These are phyloP conservation scores for Troglohyphantes excavatus DNA, from an alignment of 2,888 invertebrate species.

Conservation along the genomic window DNA sequence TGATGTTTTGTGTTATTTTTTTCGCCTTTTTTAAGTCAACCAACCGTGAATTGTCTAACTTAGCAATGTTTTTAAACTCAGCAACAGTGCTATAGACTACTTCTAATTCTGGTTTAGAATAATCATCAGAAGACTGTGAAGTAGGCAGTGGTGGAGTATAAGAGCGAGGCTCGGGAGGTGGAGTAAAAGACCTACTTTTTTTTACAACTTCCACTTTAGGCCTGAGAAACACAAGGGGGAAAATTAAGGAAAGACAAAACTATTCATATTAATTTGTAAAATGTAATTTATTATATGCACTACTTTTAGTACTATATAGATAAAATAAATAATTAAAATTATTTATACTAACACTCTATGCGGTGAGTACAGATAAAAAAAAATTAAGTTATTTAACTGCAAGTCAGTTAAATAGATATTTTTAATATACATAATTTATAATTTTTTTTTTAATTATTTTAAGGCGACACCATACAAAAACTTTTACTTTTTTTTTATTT, in stretches of 20 bases:
- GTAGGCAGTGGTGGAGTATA: slow-evolving; percentile 65
- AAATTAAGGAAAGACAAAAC: slow-evolving; percentile 1
- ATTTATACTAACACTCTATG: too few relatives aligned
- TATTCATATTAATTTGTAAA: not conserved
- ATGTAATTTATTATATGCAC: too few relatives aligned
- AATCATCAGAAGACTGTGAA: not conserved
- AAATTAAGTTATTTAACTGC: too few relatives aligned
- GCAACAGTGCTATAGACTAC: not conserved
- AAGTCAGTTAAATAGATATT: too few relatives aligned
- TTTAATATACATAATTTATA: too few relatives aligned
- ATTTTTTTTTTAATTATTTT: too few relatives aligned
- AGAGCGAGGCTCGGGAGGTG: slow-evolving; percentile 76
- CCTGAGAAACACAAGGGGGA: slow-evolving; percentile 26
- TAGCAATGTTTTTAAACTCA: not conserved
- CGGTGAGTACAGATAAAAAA: too few relatives aligned
- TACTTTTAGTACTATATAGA: not conserved
- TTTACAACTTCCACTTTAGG: not conserved
- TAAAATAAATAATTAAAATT: not conserved
- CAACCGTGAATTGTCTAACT: not conserved
- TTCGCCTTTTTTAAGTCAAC: not conserved
- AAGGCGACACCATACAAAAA: too few relatives aligned
- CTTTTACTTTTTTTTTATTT: too few relatives aligned
- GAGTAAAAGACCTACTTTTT: slow-evolving; percentile 51
- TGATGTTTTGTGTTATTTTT: not conserved
- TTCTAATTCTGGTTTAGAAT: slow-evolving; percentile 1